Conservation (phyloP, 1,140 invertebrate genomes). For the Nymphalis io region DNA sequence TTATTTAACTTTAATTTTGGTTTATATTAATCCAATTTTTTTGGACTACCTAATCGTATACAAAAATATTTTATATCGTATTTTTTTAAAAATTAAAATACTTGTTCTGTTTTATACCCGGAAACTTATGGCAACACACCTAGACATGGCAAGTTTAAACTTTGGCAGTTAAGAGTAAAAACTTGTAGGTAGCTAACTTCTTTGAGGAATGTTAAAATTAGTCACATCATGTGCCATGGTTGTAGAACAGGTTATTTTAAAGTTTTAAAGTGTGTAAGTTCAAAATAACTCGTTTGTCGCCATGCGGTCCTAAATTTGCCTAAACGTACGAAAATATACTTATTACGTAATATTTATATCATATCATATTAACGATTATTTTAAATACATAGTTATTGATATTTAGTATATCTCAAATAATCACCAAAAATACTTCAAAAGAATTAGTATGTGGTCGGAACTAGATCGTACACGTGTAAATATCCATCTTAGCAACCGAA, state of each 20-base stretch:
- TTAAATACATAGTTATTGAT: neutral
- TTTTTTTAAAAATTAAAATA: too few relatives aligned
- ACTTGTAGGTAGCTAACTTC: neutral
- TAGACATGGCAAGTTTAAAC: too few relatives aligned
- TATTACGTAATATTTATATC: neutral
- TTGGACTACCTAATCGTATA: too few relatives aligned
- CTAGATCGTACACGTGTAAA: slow-evolving; percentile 48
- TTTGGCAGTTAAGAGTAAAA: neutral
- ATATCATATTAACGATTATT: neutral
- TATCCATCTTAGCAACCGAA: slow-evolving; percentile 49
- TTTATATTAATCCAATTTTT: too few relatives aligned
- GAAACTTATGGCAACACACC: too few relatives aligned
- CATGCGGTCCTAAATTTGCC: neutral
- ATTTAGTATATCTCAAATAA: neutral
- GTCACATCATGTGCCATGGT: slow-evolving; percentile 2
- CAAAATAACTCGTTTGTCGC: neutral
- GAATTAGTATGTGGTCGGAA: slow-evolving; percentile 37
- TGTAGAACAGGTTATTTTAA: slow-evolving; percentile 27
- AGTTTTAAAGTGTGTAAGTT: neutral
- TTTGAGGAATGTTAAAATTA: neutral
- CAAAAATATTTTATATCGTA: too few relatives aligned
- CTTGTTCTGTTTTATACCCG: too few relatives aligned
- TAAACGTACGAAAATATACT: neutral
- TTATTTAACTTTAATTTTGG: too few relatives aligned
- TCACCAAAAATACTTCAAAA: neutral